Conservation (phyloP, 2,888 invertebrate genomes). For the Netelia melanura region DNA sequence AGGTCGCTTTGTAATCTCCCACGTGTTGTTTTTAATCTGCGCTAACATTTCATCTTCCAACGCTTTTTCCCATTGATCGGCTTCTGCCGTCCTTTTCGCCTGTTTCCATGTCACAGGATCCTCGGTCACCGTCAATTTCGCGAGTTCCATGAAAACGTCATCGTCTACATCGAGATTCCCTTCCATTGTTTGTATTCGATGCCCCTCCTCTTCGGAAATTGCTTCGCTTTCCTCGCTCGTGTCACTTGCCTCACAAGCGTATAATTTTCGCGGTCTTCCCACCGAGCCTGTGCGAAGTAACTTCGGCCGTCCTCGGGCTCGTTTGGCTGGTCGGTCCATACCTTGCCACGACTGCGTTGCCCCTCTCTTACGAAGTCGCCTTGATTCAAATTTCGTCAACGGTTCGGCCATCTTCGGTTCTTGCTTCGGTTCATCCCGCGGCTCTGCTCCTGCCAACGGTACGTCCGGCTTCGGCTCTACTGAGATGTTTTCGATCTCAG, state of each 20-base stretch:
- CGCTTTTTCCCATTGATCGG: constrained; percentile 39
- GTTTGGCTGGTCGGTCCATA: no score
- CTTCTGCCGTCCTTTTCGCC: constrained; percentile 20
- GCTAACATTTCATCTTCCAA: constrained; percentile 39
- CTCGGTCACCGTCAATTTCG: constrained; percentile 37
- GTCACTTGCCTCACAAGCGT: constrained; percentile 1
- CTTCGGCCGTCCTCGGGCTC: background rate
- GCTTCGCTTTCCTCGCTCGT: constrained; percentile 36
- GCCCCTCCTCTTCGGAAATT: constrained; percentile 33
- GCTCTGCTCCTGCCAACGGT: no score
- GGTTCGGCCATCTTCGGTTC: no score
- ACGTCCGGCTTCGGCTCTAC: no score
- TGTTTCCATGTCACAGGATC: constrained; percentile 40
- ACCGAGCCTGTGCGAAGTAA: constrained; percentile 48
- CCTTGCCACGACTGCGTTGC: no score
- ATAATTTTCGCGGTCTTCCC: constrained; percentile 53
- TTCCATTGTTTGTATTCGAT: background rate
- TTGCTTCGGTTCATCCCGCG: no score
- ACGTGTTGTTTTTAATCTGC: no score
- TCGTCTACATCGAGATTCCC: constrained; percentile 10
- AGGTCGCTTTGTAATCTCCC: no score
- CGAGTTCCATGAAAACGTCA: constrained; percentile 34
- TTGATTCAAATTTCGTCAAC: no score
- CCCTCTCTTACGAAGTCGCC: no score
- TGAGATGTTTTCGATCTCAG: no score